These are phyloP conservation scores for Mohoua ochrocephala DNA, from an alignment of 2,113 vertebrate species.

Conservation along the genomic window DNA sequence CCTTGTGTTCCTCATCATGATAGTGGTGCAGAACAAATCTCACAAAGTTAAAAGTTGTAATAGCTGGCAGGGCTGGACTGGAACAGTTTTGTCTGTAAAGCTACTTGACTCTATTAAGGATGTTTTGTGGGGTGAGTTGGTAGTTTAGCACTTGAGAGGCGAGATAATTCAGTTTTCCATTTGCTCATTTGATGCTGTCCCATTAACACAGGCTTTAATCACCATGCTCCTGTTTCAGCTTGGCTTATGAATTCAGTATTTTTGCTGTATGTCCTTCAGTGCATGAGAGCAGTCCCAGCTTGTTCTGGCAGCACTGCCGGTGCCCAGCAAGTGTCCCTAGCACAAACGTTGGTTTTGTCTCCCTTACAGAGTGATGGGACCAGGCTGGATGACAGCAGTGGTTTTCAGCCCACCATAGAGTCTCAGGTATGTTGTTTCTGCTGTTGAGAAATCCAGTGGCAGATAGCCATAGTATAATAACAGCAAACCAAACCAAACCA, in stretches of 20 bases:
- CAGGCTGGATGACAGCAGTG: neutral
- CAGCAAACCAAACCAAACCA: neutral
- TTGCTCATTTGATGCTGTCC: neutral
- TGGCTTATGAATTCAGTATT: neutral
- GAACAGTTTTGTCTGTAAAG: neutral
- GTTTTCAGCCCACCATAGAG: constrained; percentile 1
- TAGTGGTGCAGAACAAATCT: neutral
- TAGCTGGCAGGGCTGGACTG: neutral
- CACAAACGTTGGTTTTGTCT: neutral
- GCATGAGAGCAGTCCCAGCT: neutral
- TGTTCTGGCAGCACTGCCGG: neutral
- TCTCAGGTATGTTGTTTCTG: constrained; percentile 49
- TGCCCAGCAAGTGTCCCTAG: neutral
- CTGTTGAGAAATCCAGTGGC: neutral
- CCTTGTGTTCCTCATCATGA: neutral
- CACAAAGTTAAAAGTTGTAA: neutral
- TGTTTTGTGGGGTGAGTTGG: neutral
- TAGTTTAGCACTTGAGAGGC: neutral
- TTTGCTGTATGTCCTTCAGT: neutral
- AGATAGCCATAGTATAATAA: neutral
- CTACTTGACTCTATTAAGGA: neutral
- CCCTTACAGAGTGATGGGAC: constrained; percentile 20
- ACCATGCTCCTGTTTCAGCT: neutral
- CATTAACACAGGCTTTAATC: neutral
- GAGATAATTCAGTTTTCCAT: neutral